phyloP scores from a whole-genome alignment of 2,888 invertebrate genomes.

The Watsonalla binaria region DNA sequence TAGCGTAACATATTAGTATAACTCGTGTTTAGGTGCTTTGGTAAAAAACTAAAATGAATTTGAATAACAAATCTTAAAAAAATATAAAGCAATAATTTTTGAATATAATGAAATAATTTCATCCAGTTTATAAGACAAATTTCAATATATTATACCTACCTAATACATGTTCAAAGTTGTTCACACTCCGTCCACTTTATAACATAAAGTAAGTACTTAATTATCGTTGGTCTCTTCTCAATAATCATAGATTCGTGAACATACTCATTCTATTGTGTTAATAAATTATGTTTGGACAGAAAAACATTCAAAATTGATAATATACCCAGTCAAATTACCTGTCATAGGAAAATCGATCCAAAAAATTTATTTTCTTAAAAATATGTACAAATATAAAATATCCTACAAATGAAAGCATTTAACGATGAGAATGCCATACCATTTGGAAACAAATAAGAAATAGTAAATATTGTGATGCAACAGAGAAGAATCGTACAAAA shows the following conservation, averaged over 20 bases:
- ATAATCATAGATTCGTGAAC: slow-evolving; percentile 22
- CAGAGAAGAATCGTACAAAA: slow-evolving; percentile 64
- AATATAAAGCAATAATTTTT: no score
- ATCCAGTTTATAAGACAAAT: no score
- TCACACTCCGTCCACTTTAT: slow-evolving; percentile 71
- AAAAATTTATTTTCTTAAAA: not conserved
- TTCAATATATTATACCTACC: no score
- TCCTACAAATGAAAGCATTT: slow-evolving; percentile 22
- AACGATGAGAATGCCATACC: slow-evolving; percentile 29
- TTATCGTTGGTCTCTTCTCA: slow-evolving; percentile 49
- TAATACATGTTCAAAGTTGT: slow-evolving; percentile 37
- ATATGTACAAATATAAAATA: slow-evolving; percentile 5
- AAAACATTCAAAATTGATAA: no score
- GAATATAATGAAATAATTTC: no score
- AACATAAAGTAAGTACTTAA: slow-evolving; percentile 73
- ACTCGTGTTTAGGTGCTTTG: not conserved
- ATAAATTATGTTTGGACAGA: slow-evolving; percentile 16
- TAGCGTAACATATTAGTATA: not conserved
- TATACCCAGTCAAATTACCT: not conserved
- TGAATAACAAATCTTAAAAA: slow-evolving; percentile 12
- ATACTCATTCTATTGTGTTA: slow-evolving; percentile 26
- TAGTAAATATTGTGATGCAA: slow-evolving; percentile 49
- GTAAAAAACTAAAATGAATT: slow-evolving; percentile 2
- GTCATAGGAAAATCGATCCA: not conserved
- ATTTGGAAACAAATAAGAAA: slow-evolving; percentile 25